These are phyloP conservation scores for Teleopsis dalmanni DNA, from an alignment of 1,140 invertebrate species.

Conservation along the genomic window DNA sequence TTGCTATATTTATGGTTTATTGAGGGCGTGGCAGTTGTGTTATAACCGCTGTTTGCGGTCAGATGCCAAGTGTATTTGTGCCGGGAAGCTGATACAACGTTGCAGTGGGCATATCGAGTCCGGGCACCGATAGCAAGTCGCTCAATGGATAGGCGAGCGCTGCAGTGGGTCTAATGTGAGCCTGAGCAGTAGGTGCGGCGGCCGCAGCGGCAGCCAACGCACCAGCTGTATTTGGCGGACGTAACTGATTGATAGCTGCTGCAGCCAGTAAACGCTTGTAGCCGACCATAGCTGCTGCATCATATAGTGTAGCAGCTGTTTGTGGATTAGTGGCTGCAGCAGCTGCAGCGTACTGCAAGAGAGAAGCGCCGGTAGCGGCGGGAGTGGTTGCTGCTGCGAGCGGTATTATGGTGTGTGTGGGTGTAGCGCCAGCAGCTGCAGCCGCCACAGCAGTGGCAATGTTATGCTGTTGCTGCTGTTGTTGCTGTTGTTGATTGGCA, in stretches of 20 bases:
- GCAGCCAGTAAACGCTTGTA: conserved; percentile 41
- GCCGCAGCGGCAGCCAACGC: conserved; percentile 36
- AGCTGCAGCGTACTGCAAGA: conserved; percentile 38
- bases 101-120: conserved; percentile 51
- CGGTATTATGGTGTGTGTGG: conserved; percentile 13
- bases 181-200: conserved; percentile 15
- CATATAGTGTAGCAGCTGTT: conserved; percentile 28
- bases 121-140: conserved; percentile 58
- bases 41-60: conserved; percentile 50
- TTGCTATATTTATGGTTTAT: conserved; percentile 26
- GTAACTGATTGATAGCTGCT: conserved; percentile 30
- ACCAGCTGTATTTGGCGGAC: conserved; percentile 21
- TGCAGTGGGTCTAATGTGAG: conserved; percentile 15
- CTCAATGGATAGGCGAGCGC: conserved; percentile 54
- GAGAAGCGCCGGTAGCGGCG: conserved; percentile 18
- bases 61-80: conserved; percentile 54
- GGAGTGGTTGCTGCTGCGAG: conserved; percentile 39
- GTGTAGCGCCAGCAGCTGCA: conserved; percentile 34
- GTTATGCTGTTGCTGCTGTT: conserved; percentile 26
- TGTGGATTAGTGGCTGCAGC: conserved; percentile 28
- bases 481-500: conserved; percentile 26
- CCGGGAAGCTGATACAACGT: conserved; percentile 55
- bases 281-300: conserved; percentile 37
- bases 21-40: conserved; percentile 52
- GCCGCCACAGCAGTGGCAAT: conserved; percentile 37